phyloP scores from a whole-genome alignment of 2,113 vertebrate species.

The Otolemur garnettii region DNA sequence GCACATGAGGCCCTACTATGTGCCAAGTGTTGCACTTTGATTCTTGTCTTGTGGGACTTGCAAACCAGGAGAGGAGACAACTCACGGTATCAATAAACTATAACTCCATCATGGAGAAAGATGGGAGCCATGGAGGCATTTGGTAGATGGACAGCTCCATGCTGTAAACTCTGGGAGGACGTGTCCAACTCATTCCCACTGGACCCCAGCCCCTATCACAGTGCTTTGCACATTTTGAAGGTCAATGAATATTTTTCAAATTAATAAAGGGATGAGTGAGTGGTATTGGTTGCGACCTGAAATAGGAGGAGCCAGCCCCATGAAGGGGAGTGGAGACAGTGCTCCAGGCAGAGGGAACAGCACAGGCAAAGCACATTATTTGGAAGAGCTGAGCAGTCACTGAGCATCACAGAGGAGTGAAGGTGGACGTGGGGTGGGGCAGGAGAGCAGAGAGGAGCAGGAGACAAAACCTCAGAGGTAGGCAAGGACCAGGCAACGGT shows the following conservation, averaged over 20 bases:
- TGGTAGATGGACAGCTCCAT: fast-evolving
- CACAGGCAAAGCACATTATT: neutral
- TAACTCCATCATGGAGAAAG: fast-evolving
- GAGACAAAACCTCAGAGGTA: neutral
- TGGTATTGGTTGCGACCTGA: too few species aligned
- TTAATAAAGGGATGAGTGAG: neutral
- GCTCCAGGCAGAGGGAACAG: neutral
- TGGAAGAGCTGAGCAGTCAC: neutral
- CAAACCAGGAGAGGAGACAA: neutral
- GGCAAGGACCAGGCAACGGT: neutral
- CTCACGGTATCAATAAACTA: neutral
- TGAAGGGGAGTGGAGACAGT: neutral
- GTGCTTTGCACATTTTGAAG: neutral
- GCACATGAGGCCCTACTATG: neutral
- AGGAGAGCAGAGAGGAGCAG: neutral
- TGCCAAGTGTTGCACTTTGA: neutral
- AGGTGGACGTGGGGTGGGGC: fast-evolving
- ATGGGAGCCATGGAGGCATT: fast-evolving
- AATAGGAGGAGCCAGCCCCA: neutral
- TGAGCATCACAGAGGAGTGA: neutral
- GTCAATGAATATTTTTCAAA: neutral
- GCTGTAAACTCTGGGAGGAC: neutral
- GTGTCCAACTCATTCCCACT: neutral
- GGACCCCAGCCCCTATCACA: too few species aligned
- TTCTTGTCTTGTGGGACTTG: neutral